Evolutionary conservation across 1,140 invertebrate species (phyloP).

Genomic region (Drepana arcuata): DNA sequence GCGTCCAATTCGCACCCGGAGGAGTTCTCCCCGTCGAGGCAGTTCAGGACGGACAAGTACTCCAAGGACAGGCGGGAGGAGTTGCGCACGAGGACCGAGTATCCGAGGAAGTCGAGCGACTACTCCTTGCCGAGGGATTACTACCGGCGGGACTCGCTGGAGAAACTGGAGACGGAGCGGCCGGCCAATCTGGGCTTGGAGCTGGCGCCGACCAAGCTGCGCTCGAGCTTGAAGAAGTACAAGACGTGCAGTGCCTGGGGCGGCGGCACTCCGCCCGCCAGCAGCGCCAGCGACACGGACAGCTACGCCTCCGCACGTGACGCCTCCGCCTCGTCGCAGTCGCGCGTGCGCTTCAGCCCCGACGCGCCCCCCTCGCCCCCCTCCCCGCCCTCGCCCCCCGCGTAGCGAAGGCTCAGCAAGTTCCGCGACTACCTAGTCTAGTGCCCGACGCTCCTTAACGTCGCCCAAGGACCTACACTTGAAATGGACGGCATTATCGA

Average conservation of each 20-base stretch:
- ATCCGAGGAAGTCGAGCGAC: conserved; percentile 62
- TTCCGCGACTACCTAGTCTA: conserved; percentile 71
- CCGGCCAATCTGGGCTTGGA: conserved; percentile 80
- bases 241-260: conserved; percentile 66
- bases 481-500: too few relatives aligned
- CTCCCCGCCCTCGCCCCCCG: conserved; percentile 42
- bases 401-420: conserved; percentile 65
- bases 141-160: conserved; percentile 74
- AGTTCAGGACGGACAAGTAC: conserved; percentile 39
- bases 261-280: conserved; percentile 85
- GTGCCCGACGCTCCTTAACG: too few relatives aligned
- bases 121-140: conserved; percentile 55
- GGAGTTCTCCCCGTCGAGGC: conserved; percentile 48
- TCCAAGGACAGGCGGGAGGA: conserved; percentile 40
- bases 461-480: too few relatives aligned
- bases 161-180: conserved; percentile 72
- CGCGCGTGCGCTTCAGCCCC: conserved; percentile 86
- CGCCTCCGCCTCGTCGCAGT: conserved; percentile 76
- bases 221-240: conserved; percentile 83
- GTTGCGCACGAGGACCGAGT: conserved; percentile 59
- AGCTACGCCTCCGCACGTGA: conserved; percentile 88
- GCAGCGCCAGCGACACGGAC: conserved; percentile 83
- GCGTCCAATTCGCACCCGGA: conserved; percentile 44
- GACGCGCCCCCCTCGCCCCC: conserved; percentile 68
- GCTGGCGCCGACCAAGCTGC: conserved; percentile 75